Evolutionary conservation across 2,797 vertebrate species (phyloP).

Genomic region (Pangasius krempfi): DNA sequence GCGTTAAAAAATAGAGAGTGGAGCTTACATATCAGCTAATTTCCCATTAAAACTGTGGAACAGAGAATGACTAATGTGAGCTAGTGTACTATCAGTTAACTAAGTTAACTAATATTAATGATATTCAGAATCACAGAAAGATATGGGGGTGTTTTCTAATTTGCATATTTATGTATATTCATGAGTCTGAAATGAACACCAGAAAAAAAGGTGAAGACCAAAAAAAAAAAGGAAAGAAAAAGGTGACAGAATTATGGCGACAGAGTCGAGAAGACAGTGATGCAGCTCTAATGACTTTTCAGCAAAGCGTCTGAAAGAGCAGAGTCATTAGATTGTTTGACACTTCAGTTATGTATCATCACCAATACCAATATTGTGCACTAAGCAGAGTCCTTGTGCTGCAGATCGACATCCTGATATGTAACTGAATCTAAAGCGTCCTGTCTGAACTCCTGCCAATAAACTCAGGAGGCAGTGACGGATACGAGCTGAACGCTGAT

Average conservation of each 20-base stretch:
- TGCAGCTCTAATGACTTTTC: constrained; percentile 65
- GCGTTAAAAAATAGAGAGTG: background rate
- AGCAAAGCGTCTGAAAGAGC: constrained; percentile 60
- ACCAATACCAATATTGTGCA: constrained; percentile 58
- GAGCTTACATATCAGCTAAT: background rate
- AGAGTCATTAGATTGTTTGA: constrained; percentile 63
- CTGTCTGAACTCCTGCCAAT: constrained; percentile 28
- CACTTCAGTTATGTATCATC: constrained; percentile 59
- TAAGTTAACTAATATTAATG: background rate
- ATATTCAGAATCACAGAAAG: background rate
- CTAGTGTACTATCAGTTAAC: background rate
- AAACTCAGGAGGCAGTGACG: background rate
- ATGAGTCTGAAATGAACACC: background rate
- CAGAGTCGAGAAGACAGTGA: constrained; percentile 60
- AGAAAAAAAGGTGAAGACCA: background rate
- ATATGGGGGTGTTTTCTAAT: background rate
- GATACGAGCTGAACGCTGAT: constrained; percentile 18
- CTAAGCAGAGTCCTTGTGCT: constrained; percentile 50
- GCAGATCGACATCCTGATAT: constrained; percentile 53
- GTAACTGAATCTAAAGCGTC: constrained; percentile 38
- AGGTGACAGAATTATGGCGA: constrained; percentile 62
- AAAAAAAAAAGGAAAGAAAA: background rate
- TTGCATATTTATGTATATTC: background rate
- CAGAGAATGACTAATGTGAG: background rate
- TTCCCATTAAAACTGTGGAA: background rate